These are phyloP conservation scores for Athetis lepigone DNA, from an alignment of 2,888 invertebrate species.

Conservation along the genomic window DNA sequence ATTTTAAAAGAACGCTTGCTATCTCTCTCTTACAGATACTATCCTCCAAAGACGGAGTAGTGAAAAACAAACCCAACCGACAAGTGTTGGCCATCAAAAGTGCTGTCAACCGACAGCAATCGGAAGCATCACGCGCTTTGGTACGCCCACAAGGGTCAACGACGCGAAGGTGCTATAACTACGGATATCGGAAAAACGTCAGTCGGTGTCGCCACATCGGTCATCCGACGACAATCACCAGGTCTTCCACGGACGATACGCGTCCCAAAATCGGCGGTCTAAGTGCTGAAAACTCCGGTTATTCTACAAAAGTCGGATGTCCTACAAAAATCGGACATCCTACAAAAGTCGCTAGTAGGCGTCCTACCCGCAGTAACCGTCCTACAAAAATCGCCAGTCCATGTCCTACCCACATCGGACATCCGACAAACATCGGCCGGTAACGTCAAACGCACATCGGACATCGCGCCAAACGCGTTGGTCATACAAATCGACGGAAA, in stretches of 20 bases:
- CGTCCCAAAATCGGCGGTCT: no score
- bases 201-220: no score
- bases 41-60: background rate
- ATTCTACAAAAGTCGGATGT: no score
- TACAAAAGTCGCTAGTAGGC: no score
- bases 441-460: constrained; percentile 4
- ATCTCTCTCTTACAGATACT: background rate
- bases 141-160: no score
- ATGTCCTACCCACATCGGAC: background rate
- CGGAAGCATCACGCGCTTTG: no score
- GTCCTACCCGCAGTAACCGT: background rate
- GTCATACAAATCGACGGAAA: constrained; percentile 35
- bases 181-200: no score
- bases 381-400: background rate
- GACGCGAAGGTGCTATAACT: no score
- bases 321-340: background rate
- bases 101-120: background rate
- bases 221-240: no score
- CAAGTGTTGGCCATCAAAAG: background rate
- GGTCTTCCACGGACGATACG: no score
- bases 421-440: background rate
- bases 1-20: no score
- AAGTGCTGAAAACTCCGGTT: no score
- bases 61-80: background rate
- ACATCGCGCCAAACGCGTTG: background rate